Percentiles rank a stretch among this genome's conserved stretches.
phyloP scores from a whole-genome alignment of 2,888 invertebrate species.

The Thymelicus acteon region DNA sequence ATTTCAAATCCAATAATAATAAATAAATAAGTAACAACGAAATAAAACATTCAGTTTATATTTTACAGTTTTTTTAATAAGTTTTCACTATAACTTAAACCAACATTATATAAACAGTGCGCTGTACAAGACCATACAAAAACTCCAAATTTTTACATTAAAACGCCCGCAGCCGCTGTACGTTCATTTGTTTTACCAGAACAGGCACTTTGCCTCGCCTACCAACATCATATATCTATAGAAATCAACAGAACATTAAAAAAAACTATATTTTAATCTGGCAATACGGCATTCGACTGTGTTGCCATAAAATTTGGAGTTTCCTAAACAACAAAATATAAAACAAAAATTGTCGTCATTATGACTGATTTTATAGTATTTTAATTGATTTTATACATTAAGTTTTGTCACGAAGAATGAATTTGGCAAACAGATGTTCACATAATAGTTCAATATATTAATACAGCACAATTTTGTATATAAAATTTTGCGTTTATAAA shows the following conservation, averaged over 20 bases:
- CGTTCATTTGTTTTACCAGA: background rate
- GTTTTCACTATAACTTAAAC: conserved; percentile 54
- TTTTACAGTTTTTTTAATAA: conserved; percentile 54
- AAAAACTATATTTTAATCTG: conserved; percentile 14
- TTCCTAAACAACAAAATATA: conserved; percentile 38
- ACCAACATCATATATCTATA: too few species aligned
- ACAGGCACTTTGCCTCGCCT: background rate
- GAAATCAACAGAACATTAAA: background rate
- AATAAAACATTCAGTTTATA: background rate
- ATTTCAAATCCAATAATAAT: too few species aligned
- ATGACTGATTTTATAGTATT: conserved; percentile 18
- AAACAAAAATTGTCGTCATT: conserved; percentile 19
- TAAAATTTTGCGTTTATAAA: too few species aligned
- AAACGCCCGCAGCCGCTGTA: background rate
- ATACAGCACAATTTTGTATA: background rate
- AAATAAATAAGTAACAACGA: background rate
- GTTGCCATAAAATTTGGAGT: conserved; percentile 28
- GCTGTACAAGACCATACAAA: conserved; percentile 46
- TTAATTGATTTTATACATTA: background rate
- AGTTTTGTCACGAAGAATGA: background rate
- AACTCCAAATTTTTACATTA: conserved; percentile 2
- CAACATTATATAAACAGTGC: conserved; percentile 62
- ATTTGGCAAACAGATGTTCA: background rate
- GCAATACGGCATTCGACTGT: conserved; percentile 12
- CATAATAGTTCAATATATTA: too few species aligned